Evolutionary conservation across 1,140 invertebrate species (phyloP), one percentile per base, ranked within the genome.

Genomic region (Latrodectus geometricus): DNA sequence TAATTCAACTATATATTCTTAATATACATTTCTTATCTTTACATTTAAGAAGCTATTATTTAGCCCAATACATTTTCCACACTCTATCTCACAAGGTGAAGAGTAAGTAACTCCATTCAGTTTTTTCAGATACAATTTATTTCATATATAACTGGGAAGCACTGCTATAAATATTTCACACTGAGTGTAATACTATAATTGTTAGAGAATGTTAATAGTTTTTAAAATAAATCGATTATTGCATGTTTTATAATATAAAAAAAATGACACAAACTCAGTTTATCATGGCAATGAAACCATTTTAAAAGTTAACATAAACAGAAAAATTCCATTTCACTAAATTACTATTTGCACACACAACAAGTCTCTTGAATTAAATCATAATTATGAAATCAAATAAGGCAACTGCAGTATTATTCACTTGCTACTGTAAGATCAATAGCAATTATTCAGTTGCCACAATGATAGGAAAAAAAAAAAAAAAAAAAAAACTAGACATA

Each of bases 321-420:
- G 8, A 65, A 65, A 65, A 21, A 49, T 14, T 20, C 21, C 17
- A 52, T 77, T 65, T 65, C 65, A 69, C 20, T 50, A 68, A 79
- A 68, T 79, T 11, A 68, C 77, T 79, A 79, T 79, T 79, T 79
- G n/a, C n/a, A n/a, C n/a, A n/a, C n/a, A 21, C 56, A 69, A 20
- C 61, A 79, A 79, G 77, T 61, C 69, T 61, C 77, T 68, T 35
- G 68, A 49, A 79, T 69, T 20, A 69, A 79, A 79, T 50, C 65
- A 69, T 61, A 21, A 76, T 56, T 56, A 69, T n/a, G 61, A 79
- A 79, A 79, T 48, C 77, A 79, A 68, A 79, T 20, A 79, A 79
- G 69, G 69, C 69, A 79, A 68, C 56, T 68, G 61, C 77, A 50
- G 23, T n/a, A 50, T 21, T n/a, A 68, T 79, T 23, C 20, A 61